Percentiles rank a stretch among this genome's conserved stretches.
Conservation (phyloP, 2,888 invertebrate species). For the Cryptocheilus praepositus region DNA sequence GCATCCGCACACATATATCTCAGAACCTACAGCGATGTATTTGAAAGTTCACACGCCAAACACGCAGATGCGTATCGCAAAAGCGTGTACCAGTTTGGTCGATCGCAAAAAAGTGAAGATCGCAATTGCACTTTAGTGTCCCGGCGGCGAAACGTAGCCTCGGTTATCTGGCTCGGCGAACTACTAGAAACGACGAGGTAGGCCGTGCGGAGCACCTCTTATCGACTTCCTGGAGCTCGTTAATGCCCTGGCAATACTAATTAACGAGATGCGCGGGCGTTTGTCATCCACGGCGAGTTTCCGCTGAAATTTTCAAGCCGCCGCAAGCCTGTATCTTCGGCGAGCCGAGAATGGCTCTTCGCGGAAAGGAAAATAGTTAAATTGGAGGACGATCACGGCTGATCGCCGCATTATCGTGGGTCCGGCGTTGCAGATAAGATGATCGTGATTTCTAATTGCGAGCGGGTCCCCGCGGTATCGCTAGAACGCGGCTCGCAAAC, state of each 20-base stretch:
- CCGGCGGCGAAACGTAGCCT: constrained; percentile 19
- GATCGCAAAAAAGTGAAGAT: constrained; percentile 24
- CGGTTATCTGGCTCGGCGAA: constrained; percentile 42
- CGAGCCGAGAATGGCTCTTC: not conserved
- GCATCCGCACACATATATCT: no score
- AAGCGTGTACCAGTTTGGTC: constrained; percentile 5
- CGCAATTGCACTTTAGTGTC: constrained; percentile 8
- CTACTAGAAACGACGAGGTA: constrained; percentile 47
- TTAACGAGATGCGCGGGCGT: constrained; percentile 48
- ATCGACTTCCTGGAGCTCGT: constrained; percentile 53
- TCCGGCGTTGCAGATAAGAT: constrained; percentile 30
- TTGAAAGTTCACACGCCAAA: no score
- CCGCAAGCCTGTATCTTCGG: not conserved
- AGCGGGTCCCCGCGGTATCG: not conserved
- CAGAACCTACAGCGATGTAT: no score
- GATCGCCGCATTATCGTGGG: constrained; percentile 28
- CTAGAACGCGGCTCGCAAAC: constrained; percentile 9
- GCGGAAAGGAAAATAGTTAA: constrained; percentile 24
- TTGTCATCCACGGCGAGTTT: constrained; percentile 50
- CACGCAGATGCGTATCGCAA: constrained; percentile 1
- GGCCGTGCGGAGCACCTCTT: constrained; percentile 35
- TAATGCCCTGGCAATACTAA: constrained; percentile 51
- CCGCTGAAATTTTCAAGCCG: constrained; percentile 42
- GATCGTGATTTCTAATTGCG: constrained; percentile 39
- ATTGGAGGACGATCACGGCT: constrained; percentile 18